Evolutionary conservation across 2,113 vertebrate genomes (phyloP).

Genomic region (Colius striatus): DNA sequence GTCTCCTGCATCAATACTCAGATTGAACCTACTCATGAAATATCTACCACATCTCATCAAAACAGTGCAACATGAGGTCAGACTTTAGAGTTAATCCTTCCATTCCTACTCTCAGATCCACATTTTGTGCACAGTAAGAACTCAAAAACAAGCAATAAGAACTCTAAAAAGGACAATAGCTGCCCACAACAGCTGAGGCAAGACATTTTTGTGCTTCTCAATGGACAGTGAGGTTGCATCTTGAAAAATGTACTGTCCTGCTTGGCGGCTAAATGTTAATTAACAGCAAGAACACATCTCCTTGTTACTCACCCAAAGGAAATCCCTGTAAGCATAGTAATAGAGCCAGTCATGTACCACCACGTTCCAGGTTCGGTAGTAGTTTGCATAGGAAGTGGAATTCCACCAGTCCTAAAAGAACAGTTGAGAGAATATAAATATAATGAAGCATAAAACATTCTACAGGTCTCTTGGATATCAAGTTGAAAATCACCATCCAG

Average conservation of each 20-base stretch:
- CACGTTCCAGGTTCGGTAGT: slow-evolving; percentile 86
- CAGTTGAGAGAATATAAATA: not conserved
- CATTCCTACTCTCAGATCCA: not conserved
- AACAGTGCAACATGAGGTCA: not conserved
- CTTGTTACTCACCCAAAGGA: slow-evolving; percentile 80
- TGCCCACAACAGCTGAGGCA: not conserved
- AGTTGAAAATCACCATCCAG: not conserved
- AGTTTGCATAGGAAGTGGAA: slow-evolving; percentile 87
- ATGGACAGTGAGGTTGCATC: not conserved
- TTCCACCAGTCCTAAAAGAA: slow-evolving; percentile 87
- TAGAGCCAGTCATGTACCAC: slow-evolving; percentile 89
- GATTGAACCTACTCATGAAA: not conserved
- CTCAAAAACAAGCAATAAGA: not conserved
- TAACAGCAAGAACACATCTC: not conserved
- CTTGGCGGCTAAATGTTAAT: not conserved
- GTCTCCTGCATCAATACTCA: not conserved
- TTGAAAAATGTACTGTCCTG: not conserved
- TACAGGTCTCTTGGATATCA: not conserved
- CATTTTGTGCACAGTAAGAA: not conserved
- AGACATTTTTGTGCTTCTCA: not conserved
- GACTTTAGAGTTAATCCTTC: not conserved
- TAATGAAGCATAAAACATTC: not conserved
- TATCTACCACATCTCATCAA: not conserved
- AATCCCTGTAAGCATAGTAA: slow-evolving; percentile 85
- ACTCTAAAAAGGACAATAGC: not conserved